Conservation (phyloP, 1,140 invertebrate genomes). For the Eupristina koningsbergeri region DNA sequence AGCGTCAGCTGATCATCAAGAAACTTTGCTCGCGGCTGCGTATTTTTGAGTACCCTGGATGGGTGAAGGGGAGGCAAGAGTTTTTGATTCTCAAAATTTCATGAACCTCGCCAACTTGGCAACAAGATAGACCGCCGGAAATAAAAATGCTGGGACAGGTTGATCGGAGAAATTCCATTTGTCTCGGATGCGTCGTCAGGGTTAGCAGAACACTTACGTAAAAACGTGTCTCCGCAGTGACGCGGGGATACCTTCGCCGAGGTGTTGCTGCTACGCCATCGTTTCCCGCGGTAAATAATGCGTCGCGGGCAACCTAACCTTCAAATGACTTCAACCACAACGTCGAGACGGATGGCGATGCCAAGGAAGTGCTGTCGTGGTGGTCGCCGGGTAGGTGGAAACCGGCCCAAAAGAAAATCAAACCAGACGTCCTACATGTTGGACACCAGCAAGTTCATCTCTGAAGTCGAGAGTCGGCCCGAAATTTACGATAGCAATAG, state of each 20-base stretch:
- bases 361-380: background rate
- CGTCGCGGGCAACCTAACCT: background rate
- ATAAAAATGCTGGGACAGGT: too few relatives aligned
- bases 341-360: background rate
- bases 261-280: too few relatives aligned
- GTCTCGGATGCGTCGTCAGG: background rate
- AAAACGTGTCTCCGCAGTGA: background rate
- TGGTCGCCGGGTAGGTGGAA: background rate
- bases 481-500: conserved; percentile 67
- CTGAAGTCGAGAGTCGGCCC: conserved; percentile 65
- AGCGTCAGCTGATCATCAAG: too few relatives aligned
- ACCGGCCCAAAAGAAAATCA: background rate
- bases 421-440: conserved; percentile 54
- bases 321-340: background rate
- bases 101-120: too few relatives aligned
- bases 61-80: too few relatives aligned
- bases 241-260: too few relatives aligned
- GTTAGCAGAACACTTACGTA: background rate
- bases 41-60: too few relatives aligned
- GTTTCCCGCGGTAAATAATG: too few relatives aligned
- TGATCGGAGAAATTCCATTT: too few relatives aligned
- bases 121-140: too few relatives aligned
- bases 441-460: conserved; percentile 68
- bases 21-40: too few relatives aligned
- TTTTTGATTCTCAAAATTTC: too few relatives aligned